Conservation (phyloP, 2,797 vertebrate species). For the Sarcoramphus papa region DNA sequence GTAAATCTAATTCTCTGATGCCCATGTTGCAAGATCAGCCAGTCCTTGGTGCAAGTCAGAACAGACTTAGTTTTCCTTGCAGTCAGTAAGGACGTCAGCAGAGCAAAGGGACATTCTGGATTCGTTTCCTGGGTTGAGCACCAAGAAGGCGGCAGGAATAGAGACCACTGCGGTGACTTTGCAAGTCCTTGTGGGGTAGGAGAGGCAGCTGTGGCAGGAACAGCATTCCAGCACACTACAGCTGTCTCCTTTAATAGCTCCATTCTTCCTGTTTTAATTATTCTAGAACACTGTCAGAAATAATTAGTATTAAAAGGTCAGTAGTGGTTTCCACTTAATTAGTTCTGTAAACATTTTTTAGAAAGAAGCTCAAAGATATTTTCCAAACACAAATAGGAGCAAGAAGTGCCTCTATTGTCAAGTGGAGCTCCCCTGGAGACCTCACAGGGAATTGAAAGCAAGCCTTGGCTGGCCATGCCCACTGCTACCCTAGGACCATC, state of each 20-base stretch:
- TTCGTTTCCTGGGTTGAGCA: rapidly evolving
- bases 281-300: background rate
- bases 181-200: background rate
- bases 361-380: background rate
- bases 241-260: background rate
- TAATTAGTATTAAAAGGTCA: slow-evolving; percentile 22
- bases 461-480: no score
- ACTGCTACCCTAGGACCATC: rapidly evolving
- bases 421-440: background rate
- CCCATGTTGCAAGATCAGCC: background rate
- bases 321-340: background rate
- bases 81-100: background rate
- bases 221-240: background rate
- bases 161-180: background rate
- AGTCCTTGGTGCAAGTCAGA: rapidly evolving
- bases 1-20: background rate
- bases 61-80: background rate
- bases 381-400: background rate
- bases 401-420: background rate
- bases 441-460: background rate
- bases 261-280: background rate
- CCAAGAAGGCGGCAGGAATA: background rate
- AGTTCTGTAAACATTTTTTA: background rate
- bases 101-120: background rate
- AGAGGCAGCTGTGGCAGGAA: background rate